Percentiles rank a stretch among this genome's conserved stretches.
Evolutionary conservation across 2,888 invertebrate genomes (phyloP).

Genomic region (Junonia oenone): DNA sequence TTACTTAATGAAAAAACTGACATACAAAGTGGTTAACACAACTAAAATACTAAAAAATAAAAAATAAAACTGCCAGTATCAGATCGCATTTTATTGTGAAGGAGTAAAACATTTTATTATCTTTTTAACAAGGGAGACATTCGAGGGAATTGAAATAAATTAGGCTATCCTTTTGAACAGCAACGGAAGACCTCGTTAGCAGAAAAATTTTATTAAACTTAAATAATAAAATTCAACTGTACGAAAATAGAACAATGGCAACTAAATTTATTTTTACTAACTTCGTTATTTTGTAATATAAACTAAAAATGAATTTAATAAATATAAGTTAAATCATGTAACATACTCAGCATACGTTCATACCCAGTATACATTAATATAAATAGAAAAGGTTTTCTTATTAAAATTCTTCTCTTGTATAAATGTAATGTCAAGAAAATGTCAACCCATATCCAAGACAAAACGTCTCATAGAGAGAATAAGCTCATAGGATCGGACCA

Average conservation of each 20-base stretch:
- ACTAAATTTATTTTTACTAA: not conserved
- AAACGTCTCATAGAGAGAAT: not conserved
- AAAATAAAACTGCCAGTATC: slow-evolving; percentile 4
- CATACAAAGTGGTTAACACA: not conserved
- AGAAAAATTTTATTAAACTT: not conserved
- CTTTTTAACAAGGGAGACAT: slow-evolving; percentile 3
- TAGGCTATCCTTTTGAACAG: slow-evolving; percentile 4
- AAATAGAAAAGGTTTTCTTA: not conserved
- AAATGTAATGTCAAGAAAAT: not conserved
- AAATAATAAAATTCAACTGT: not conserved
- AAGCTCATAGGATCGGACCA: not conserved
- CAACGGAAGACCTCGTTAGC: not conserved
- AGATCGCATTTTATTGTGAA: slow-evolving; percentile 1
- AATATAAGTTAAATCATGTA: not conserved
- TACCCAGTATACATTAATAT: not conserved
- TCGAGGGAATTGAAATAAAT: slow-evolving; percentile 11
- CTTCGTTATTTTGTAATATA: not conserved
- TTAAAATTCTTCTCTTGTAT: not conserved
- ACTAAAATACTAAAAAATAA: slow-evolving; percentile 1
- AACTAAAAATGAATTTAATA: not conserved
- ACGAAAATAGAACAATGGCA: not conserved
- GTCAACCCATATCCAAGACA: not conserved
- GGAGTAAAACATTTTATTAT: slow-evolving; percentile 1
- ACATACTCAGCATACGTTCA: not conserved
- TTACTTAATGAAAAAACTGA: not conserved